phyloP scores from a whole-genome alignment of 2,888 invertebrate genomes.

The Zygogramma bicolorata region DNA sequence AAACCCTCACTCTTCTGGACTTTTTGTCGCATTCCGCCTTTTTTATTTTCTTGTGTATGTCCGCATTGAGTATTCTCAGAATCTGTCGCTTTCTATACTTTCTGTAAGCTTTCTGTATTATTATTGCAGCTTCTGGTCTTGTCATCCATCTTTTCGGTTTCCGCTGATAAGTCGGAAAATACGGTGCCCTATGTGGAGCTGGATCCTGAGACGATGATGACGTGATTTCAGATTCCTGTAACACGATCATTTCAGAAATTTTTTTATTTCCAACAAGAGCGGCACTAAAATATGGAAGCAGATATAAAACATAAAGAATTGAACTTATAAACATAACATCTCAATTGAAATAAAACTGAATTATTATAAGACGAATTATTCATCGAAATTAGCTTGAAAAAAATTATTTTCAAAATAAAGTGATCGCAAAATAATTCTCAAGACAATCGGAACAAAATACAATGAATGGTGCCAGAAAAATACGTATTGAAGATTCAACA shows the following conservation, averaged over 20 bases:
- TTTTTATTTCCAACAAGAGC: background rate
- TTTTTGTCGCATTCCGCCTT: background rate
- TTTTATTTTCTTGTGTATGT: conserved; percentile 15
- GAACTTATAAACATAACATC: too few species aligned
- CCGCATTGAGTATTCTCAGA: conserved; percentile 17
- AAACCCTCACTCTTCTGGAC: conserved; percentile 18
- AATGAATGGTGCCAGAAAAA: too few species aligned
- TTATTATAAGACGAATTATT: too few species aligned
- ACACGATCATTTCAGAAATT: background rate
- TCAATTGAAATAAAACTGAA: too few species aligned
- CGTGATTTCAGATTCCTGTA: background rate
- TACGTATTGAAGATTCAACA: too few species aligned
- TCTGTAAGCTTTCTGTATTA: conserved; percentile 46
- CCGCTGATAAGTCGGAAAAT: background rate
- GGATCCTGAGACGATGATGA: background rate
- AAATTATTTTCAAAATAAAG: too few species aligned
- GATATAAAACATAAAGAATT: background rate
- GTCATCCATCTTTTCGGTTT: conserved; percentile 13
- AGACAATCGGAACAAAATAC: too few species aligned
- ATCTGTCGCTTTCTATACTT: conserved; percentile 29
- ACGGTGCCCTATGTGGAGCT: background rate
- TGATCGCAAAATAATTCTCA: too few species aligned
- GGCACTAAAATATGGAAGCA: too few species aligned
- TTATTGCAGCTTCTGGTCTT: conserved; percentile 36
- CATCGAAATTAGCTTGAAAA: too few species aligned